phyloP scores from a whole-genome alignment of 1,140 invertebrate genomes.

The Bradynema listronoti region DNA sequence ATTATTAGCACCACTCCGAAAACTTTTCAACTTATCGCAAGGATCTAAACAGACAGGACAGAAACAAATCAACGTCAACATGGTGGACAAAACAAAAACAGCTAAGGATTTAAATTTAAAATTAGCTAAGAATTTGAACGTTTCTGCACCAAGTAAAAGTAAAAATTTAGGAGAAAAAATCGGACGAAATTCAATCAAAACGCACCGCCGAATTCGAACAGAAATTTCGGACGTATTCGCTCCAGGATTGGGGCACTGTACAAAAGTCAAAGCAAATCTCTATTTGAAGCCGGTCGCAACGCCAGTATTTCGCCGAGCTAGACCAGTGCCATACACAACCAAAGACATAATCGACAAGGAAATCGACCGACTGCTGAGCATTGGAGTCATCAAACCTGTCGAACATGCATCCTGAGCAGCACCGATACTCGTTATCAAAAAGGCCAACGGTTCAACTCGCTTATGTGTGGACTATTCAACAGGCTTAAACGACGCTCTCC shows the following conservation, averaged over 20 bases:
- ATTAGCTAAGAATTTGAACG: too few relatives aligned
- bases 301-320: slow-evolving; percentile 19
- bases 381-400: slow-evolving; percentile 44
- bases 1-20: too few relatives aligned
- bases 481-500: slow-evolving; percentile 45
- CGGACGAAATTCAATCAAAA: too few relatives aligned
- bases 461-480: slow-evolving; percentile 13
- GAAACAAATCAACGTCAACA: too few relatives aligned
- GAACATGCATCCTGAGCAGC: slow-evolving; percentile 58
- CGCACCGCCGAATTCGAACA: too few relatives aligned
- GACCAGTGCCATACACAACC: slow-evolving; percentile 24
- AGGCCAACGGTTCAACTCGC: slow-evolving; percentile 31
- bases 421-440: slow-evolving; percentile 58
- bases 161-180: too few relatives aligned
- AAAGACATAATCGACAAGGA: slow-evolving; percentile 47
- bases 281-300: slow-evolving; percentile 15
- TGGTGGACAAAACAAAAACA: too few relatives aligned
- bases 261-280: slow-evolving; percentile 14
- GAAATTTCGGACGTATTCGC: slow-evolving; percentile 17
- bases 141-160: too few relatives aligned
- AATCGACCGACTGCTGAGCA: slow-evolving; percentile 36
- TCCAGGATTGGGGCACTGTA: slow-evolving; percentile 8
- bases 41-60: too few relatives aligned
- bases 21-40: too few relatives aligned
- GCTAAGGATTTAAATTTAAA: too few relatives aligned